These are phyloP conservation scores for Lasioglossum lativentre DNA, from an alignment of 2,888 invertebrate genomes.

Conservation along the genomic window DNA sequence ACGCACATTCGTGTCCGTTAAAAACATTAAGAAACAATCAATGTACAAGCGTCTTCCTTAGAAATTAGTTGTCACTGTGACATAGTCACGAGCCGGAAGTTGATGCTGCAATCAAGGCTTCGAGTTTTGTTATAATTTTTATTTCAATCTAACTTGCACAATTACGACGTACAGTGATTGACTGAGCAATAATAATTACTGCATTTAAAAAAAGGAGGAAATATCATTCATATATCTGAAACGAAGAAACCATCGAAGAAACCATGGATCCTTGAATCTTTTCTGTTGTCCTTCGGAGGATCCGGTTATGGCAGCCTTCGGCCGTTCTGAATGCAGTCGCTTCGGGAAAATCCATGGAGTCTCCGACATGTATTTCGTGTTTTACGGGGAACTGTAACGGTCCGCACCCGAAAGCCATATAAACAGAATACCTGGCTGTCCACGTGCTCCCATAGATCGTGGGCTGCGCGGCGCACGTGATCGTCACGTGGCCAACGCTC, in stretches of 20 bases:
- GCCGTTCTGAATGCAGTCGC: neutral
- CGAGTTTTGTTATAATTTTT: neutral
- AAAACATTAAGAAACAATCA: neutral
- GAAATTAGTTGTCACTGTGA: neutral
- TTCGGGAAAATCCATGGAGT: too few species aligned
- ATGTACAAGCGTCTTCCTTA: neutral
- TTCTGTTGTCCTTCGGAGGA: neutral
- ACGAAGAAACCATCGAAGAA: too few species aligned
- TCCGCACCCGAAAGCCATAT: neutral
- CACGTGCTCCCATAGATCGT: neutral
- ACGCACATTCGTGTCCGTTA: neutral
- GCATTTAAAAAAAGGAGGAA: too few species aligned
- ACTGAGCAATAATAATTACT: neutral
- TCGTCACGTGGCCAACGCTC: slow-evolving; percentile 37
- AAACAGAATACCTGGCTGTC: neutral
- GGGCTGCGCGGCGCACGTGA: slow-evolving; percentile 52
- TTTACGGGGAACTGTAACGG: neutral
- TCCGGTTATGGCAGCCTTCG: neutral
- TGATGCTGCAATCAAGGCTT: neutral
- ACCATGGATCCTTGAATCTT: too few species aligned
- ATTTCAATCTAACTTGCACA: neutral
- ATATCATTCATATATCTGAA: too few species aligned
- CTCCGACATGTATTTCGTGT: neutral
- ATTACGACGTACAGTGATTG: neutral
- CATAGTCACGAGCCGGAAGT: neutral